phyloP scores from a whole-genome alignment of 2,888 invertebrate genomes.

The Teinopalpus imperialis region DNA sequence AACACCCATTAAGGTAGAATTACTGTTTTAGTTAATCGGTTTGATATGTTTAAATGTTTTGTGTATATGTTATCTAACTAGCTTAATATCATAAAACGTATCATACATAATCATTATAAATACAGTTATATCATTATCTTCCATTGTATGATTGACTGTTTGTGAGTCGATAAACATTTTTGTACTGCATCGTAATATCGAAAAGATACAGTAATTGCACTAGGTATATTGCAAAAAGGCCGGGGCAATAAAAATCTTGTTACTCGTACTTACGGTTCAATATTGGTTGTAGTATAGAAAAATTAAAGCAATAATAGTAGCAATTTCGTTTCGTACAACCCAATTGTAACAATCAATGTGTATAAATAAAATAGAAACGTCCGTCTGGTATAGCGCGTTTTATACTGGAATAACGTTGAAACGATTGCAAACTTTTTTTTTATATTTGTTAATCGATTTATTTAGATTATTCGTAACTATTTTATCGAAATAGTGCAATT shows the following conservation, averaged over 20 bases:
- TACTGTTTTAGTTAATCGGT: no score
- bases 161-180: constrained; percentile 1
- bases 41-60: no score
- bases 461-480: no score
- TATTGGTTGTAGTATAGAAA: constrained; percentile 1
- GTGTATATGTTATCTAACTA: no score
- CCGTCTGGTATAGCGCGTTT: constrained; percentile 1
- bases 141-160: background rate
- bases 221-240: background rate
- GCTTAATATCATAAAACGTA: no score
- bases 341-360: constrained; percentile 15
- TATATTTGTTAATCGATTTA: background rate
- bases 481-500: no score
- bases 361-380: constrained; percentile 17
- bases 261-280: background rate
- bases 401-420: background rate
- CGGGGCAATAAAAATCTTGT: background rate
- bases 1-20: no score
- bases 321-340: constrained; percentile 15
- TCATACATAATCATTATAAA: no score
- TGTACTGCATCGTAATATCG: constrained; percentile 8
- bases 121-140: background rate
- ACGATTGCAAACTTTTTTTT: no score
- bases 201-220: constrained; percentile 16
- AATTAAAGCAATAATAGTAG: constrained; percentile 16